phyloP scores from a whole-genome alignment of 2,888 invertebrate species.

The Heliothis peltigera region DNA sequence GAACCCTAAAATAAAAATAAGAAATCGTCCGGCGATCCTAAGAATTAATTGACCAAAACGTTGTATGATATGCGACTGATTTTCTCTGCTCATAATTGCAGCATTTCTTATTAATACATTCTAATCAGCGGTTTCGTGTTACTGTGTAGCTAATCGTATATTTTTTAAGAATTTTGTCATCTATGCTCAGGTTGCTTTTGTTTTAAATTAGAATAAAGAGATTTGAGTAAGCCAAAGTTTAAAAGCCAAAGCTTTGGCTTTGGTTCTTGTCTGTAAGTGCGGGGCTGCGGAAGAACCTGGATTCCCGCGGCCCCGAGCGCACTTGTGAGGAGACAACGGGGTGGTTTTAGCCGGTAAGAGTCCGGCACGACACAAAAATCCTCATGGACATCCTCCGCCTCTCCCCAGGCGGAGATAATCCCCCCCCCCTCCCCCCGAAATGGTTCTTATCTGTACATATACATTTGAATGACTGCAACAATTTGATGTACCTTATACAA shows the following conservation, averaged over 20 bases:
- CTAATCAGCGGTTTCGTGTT: slow-evolving; percentile 13
- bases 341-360: too few species aligned
- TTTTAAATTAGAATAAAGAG: background rate
- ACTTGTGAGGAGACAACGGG: too few species aligned
- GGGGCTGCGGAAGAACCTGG: background rate
- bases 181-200: background rate
- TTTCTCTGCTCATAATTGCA: slow-evolving; percentile 40
- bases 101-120: slow-evolving; percentile 32
- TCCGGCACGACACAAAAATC: too few species aligned
- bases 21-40: slow-evolving; percentile 38
- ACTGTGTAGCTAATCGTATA: slow-evolving; percentile 10
- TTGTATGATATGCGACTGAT: slow-evolving; percentile 14
- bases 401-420: too few species aligned
- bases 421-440: too few species aligned
- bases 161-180: slow-evolving; percentile 1
- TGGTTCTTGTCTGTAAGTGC: background rate
- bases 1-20: slow-evolving; percentile 20
- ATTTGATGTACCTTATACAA: too few species aligned
- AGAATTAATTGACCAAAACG: slow-evolving; percentile 54
- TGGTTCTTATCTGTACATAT: too few species aligned
- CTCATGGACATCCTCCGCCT: too few species aligned
- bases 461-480: too few species aligned
- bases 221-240: too few species aligned
- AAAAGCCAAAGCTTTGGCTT: too few species aligned
- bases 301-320: too few species aligned